These are phyloP conservation scores for Mesopsocus fuscifrons DNA, from an alignment of 2,888 invertebrate species.

Conservation along the genomic window DNA sequence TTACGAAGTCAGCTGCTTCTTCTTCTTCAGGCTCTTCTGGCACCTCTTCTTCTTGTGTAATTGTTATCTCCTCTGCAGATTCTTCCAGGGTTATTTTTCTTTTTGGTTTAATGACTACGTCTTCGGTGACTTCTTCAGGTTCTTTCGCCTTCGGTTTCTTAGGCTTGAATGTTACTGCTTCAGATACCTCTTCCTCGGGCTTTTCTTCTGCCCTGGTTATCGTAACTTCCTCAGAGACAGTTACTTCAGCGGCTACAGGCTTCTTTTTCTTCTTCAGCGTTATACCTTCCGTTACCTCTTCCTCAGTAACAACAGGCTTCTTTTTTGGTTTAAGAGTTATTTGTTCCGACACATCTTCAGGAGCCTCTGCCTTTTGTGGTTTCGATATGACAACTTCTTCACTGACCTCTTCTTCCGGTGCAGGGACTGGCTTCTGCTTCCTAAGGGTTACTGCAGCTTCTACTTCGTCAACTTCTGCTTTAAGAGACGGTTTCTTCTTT, in stretches of 20 bases:
- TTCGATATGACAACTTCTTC: constrained; percentile 19
- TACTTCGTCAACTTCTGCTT: constrained; percentile 19
- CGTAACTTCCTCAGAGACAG: constrained; percentile 17
- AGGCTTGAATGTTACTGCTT: constrained; percentile 18
- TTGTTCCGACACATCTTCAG: constrained; percentile 21
- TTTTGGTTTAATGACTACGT: constrained; percentile 20
- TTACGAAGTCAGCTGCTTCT: constrained; percentile 19
- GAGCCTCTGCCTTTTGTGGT: constrained; percentile 16
- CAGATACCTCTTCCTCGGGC: constrained; percentile 11
- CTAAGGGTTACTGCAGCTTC: constrained; percentile 16
- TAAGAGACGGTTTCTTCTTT: constrained; percentile 23
- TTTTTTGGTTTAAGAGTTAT: constrained; percentile 14
- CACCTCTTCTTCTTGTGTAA: constrained; percentile 22
- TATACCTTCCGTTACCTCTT: constrained; percentile 24
- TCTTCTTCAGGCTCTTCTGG: constrained; percentile 21
- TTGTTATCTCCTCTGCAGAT: constrained; percentile 22
- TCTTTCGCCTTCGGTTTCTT: constrained; percentile 17
- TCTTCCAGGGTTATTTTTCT: constrained; percentile 21
- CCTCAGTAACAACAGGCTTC: neutral
- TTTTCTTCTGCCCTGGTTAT: constrained; percentile 1
- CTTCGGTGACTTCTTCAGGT: constrained; percentile 19
- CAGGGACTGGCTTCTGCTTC: constrained; percentile 15
- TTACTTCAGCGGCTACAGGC: constrained; percentile 20
- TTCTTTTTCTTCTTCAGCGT: constrained; percentile 22
- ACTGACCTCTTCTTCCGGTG: constrained; percentile 21